phyloP scores from a whole-genome alignment of 2,113 vertebrate species.

The Micronycteris hirsuta region DNA sequence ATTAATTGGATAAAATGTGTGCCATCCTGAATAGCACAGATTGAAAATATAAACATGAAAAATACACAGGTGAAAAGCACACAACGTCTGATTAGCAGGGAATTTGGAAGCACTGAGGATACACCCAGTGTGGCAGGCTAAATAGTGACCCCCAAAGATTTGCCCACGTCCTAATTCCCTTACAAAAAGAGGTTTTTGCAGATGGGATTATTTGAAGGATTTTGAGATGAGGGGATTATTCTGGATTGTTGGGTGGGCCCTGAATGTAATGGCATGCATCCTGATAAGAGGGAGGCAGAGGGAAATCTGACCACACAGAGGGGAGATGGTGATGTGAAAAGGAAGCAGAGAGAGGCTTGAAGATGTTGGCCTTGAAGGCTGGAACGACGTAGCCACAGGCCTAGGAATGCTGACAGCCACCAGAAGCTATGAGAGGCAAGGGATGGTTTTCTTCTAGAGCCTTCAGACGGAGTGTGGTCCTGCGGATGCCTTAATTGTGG shows the following conservation, averaged over 20 bases:
- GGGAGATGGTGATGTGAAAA: background rate
- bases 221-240: background rate
- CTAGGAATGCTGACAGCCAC: background rate
- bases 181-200: background rate
- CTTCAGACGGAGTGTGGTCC: background rate
- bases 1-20: background rate
- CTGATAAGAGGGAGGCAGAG: background rate
- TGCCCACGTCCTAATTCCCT: background rate
- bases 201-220: background rate
- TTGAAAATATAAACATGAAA: background rate
- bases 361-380: background rate
- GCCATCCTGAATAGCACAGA: background rate
- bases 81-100: background rate
- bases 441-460: background rate
- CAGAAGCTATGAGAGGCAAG: background rate
- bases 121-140: background rate
- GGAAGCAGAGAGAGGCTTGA: background rate
- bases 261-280: background rate
- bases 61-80: background rate
- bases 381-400: background rate
- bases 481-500: background rate
- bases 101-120: background rate
- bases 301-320: background rate
- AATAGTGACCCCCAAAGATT: background rate
- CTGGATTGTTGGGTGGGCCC: background rate